Percentiles rank a stretch among this genome's conserved stretches.
Evolutionary conservation across 2,888 invertebrate species (phyloP).

Genomic region (Amblyjoppa fuscipennis): DNA sequence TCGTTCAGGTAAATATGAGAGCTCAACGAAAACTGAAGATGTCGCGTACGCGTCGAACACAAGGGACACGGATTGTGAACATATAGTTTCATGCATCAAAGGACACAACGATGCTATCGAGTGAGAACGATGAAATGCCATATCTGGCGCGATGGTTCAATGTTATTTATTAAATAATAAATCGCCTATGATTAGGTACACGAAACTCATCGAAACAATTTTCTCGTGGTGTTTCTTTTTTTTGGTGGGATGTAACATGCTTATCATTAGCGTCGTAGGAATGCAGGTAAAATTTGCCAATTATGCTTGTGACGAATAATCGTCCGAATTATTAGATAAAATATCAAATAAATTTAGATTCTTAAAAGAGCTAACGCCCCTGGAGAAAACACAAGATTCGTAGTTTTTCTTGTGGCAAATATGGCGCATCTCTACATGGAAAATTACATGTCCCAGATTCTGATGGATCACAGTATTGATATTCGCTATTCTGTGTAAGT

Average conservation of each 20-base stretch:
- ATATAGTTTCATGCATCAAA: no score
- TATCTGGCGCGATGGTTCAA: background rate
- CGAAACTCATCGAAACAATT: background rate
- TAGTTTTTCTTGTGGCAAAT: background rate
- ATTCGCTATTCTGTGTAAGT: conserved; percentile 20
- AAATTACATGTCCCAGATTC: conserved; percentile 32
- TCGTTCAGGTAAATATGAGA: no score
- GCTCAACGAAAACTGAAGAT: no score
- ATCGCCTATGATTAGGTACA: background rate
- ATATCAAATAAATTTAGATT: no score
- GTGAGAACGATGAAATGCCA: no score
- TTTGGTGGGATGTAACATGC: background rate
- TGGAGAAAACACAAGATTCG: no score
- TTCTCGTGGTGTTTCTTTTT: conserved; percentile 6
- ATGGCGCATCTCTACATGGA: conserved; percentile 28
- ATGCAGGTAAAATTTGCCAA: background rate
- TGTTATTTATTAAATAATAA: background rate
- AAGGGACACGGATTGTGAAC: no score
- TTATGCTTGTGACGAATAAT: no score
- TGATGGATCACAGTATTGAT: background rate
- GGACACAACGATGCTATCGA: no score
- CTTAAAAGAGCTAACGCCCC: no score
- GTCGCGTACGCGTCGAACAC: no score
- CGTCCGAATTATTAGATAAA: no score
- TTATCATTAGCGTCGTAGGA: background rate